Conservation (phyloP, 1,140 invertebrate genomes). For the Belonocnema kinseyi region DNA sequence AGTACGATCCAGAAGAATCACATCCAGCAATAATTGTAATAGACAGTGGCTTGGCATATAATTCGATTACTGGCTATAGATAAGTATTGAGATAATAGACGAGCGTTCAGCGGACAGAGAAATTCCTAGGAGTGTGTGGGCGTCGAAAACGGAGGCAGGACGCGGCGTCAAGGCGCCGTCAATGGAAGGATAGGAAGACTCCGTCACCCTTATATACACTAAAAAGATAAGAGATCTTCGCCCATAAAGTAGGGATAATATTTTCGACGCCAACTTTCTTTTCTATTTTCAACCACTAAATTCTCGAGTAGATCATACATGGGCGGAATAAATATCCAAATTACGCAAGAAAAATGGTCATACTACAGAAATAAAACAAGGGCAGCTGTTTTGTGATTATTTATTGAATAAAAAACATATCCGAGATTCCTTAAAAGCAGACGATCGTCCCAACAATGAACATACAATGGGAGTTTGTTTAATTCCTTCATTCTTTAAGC, state of each 20-base stretch:
- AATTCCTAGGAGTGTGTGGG: constrained; percentile 22
- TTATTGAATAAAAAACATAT: neutral
- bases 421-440: neutral
- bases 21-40: neutral
- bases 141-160: constrained; percentile 23
- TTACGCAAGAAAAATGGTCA: no score
- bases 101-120: constrained; percentile 12
- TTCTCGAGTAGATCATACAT: neutral
- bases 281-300: neutral
- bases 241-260: neutral
- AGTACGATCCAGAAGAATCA: neutral
- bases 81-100: constrained; percentile 15
- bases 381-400: neutral
- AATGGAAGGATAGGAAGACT: constrained; percentile 1
- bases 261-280: constrained; percentile 3
- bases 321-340: neutral
- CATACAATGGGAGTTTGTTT: neutral
- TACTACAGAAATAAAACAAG: neutral
- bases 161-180: constrained; percentile 26
- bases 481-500: constrained; percentile 13
- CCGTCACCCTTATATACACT: neutral
- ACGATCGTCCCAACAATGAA: neutral
- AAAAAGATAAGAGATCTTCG: neutral
- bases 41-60: neutral
- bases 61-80: constrained; percentile 18